A percentile compares a stretch with the other conserved stretches of the same genome.
These are phyloP conservation scores for Meteorus sp. DNA, from an alignment of 1,140 invertebrate genomes.

Conservation along the genomic window DNA sequence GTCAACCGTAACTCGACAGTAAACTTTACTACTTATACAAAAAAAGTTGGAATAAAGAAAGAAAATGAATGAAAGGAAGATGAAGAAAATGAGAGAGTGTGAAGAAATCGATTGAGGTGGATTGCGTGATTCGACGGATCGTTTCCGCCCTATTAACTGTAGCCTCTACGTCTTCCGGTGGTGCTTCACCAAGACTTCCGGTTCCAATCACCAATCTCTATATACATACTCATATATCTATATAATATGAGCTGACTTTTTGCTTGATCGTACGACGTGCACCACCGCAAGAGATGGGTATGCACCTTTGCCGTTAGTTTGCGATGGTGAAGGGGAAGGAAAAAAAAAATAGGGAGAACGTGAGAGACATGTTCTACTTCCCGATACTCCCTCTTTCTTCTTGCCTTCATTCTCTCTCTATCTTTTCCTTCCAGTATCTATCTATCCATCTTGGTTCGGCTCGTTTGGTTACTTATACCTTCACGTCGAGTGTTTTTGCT, in stretches of 20 bases:
- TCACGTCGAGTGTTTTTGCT: constrained; percentile 1
- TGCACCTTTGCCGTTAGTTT: neutral
- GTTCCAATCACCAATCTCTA: constrained; percentile 27
- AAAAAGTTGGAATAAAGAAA: too few relatives aligned
- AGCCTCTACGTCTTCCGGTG: constrained; percentile 29
- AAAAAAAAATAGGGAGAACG: neutral
- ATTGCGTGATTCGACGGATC: constrained; percentile 28
- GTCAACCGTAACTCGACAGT: too few relatives aligned
- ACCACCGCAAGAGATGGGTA: neutral
- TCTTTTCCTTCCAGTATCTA: too few relatives aligned
- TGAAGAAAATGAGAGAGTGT: too few relatives aligned
- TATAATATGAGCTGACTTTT: neutral
- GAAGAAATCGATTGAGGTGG: constrained; percentile 25
- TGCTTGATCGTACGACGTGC: neutral
- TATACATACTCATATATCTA: too few relatives aligned
- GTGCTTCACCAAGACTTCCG: constrained; percentile 24
- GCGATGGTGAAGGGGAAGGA: neutral
- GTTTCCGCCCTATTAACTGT: constrained; percentile 32
- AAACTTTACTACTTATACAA: too few relatives aligned
- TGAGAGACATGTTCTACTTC: neutral
- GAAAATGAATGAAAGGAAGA: too few relatives aligned
- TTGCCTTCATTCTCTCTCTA: neutral
- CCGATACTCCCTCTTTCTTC: neutral
- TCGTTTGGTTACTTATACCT: too few relatives aligned
- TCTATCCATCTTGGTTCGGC: too few relatives aligned